phyloP scores from a whole-genome alignment of 2,888 invertebrate genomes.

The Rotaria socialis region DNA sequence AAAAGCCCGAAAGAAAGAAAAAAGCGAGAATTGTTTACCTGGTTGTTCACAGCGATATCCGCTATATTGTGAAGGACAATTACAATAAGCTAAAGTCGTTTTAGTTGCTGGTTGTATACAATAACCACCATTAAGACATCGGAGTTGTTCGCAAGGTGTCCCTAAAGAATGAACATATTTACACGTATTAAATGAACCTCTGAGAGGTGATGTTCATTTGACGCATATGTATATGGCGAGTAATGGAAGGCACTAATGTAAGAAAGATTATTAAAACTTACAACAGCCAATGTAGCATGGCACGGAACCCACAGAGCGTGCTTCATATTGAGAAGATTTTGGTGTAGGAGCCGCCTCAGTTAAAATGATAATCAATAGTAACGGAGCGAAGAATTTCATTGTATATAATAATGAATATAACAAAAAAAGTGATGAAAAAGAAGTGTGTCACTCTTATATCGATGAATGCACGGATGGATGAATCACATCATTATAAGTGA shows the following conservation, averaged over 20 bases:
- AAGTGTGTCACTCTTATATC: conserved; percentile 26
- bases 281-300: conserved; percentile 6
- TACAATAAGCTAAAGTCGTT: not conserved
- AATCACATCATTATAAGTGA: conserved; percentile 8
- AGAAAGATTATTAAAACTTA: not conserved
- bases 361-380: not conserved
- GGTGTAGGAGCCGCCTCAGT: not conserved
- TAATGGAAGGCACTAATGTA: not conserved
- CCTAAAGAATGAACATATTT: not conserved
- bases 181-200: not conserved
- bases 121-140: conserved; percentile 34
- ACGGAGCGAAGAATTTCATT: conserved; percentile 11
- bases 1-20: not conserved
- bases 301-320: not conserved
- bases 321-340: not conserved
- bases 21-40: not conserved
- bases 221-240: no score
- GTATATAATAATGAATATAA: conserved; percentile 25
- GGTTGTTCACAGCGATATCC: conserved; percentile 30
- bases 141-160: conserved; percentile 8
- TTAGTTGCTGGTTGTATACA: not conserved
- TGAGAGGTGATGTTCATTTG: not conserved
- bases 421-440: conserved; percentile 25
- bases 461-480: conserved; percentile 26
- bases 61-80: not conserved